Evolutionary conservation across 2,888 invertebrate species (phyloP).

Genomic region (Yponomeuta sedellus): DNA sequence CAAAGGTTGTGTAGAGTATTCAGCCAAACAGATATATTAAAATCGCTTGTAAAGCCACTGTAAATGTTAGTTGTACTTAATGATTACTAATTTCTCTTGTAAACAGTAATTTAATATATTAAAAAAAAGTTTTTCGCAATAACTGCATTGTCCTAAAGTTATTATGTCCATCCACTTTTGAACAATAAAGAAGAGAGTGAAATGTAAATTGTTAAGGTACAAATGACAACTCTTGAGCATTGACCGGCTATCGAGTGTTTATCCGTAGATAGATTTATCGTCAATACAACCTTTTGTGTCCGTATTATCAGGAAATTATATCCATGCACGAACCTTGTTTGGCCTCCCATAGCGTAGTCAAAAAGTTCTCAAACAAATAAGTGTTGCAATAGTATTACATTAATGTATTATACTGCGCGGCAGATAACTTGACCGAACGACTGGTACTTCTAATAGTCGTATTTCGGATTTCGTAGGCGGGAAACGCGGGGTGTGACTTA

Average conservation of each 20-base stretch:
- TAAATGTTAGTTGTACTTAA: slow-evolving; percentile 15
- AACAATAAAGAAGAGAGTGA: slow-evolving; percentile 51
- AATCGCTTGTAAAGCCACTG: slow-evolving; percentile 13
- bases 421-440: too few species aligned
- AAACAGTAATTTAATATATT: slow-evolving; percentile 29
- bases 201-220: slow-evolving; percentile 31
- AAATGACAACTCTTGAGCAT: slow-evolving; percentile 5
- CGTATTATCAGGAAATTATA: slow-evolving; percentile 7
- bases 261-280: slow-evolving; percentile 9
- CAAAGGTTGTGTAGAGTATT: slow-evolving; percentile 16
- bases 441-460: too few species aligned
- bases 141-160: slow-evolving; percentile 53
- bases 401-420: background rate
- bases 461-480: too few species aligned
- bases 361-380: background rate
- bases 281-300: slow-evolving; percentile 5
- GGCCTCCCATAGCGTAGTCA: background rate
- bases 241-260: slow-evolving; percentile 22
- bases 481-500: too few species aligned
- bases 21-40: slow-evolving; percentile 11
- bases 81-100: slow-evolving; percentile 1
- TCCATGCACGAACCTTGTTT: background rate
- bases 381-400: background rate
- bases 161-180: slow-evolving; percentile 70
- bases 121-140: slow-evolving; percentile 26